Base-by-base conservation (phyloP, 2,113 vertebrate genomes). In the Pteropus alecto region DNA sequence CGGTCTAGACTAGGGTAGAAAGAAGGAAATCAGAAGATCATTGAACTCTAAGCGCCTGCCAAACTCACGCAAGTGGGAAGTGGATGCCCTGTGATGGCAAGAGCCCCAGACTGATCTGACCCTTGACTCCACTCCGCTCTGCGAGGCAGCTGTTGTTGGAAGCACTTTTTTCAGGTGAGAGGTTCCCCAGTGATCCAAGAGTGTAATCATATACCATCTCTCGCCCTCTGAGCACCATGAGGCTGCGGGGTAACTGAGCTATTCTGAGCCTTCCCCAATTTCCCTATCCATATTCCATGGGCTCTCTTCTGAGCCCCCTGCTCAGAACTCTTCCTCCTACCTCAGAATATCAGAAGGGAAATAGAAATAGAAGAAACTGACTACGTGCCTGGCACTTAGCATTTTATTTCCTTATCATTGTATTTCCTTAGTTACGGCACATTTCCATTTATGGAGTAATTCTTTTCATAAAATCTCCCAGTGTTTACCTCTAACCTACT, bases 341-440 rank as follows among this genome's bases (percentile, higher is more conserved):
- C 74, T 91, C 41, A 54, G 56, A 33, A 88, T 77, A 95, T 74
- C 65, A 76, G 56, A 78, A 43, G 19, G 38, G 33, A 90, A 35
- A 83, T 15, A 21, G 71, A n/a, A 30, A 48, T 35, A 68, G 56
- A 78, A 96, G 83, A 19, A 87, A 48, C n/a, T 43, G 79, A 41
- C 33, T 18, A 1, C 38, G 41, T 51, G 73, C 28, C 11, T 51
- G 28, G 63, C 73, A 68, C 71, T 83, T 13, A 16, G 54, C 83
- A 68, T 84, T 86, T 90, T 87, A 85, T 83, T 93, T 93, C 93
- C 83, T 95, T 77, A 90, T 84, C 74, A 60, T 93, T 86, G 78
- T 41, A 94, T 95, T 95, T 94, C 92, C 92, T 97, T 95, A 93
- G 96, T 79, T 95, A 94, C 10, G 9, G 94, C 95, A 97, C 96